Conservation (phyloP, 53 echinoderm and acorn worm species). For the Holothuria scabra region DNA sequence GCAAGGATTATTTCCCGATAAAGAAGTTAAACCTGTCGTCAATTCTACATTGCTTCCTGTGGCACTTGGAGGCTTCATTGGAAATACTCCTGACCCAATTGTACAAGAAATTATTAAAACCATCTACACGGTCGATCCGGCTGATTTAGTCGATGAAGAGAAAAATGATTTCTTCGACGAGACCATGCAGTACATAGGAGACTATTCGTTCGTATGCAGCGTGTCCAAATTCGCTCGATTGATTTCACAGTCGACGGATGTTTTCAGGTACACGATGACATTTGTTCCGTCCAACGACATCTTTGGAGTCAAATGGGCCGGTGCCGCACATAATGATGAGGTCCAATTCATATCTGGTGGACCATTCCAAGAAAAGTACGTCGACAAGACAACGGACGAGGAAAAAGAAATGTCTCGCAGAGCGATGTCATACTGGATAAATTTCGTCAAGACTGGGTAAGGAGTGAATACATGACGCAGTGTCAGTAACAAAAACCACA, state of each 20-base stretch:
- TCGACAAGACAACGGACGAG: slow-evolving; percentile 36
- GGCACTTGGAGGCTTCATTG: background rate
- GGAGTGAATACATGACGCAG: background rate
- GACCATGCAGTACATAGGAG: background rate
- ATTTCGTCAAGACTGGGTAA: slow-evolving; percentile 81
- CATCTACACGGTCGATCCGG: slow-evolving; percentile 1
- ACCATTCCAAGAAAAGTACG: background rate
- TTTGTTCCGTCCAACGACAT: slow-evolving; percentile 17
- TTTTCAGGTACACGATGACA: too few relatives aligned
- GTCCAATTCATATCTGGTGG: background rate
- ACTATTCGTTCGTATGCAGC: background rate
- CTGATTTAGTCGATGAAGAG: background rate
- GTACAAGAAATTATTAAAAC: slow-evolving; percentile 8
- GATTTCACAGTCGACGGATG: too few relatives aligned
- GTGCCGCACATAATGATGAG: slow-evolving; percentile 13
- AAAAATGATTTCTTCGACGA: slow-evolving; percentile 8
- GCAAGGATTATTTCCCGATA: slow-evolving; percentile 36
- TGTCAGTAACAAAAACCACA: too few relatives aligned
- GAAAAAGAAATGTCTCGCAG: too few relatives aligned
- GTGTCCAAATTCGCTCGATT: slow-evolving; percentile 2
- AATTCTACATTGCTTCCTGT: background rate
- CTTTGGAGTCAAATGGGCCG: slow-evolving; percentile 26
- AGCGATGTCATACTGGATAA: too few relatives aligned
- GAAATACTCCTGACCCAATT: background rate
- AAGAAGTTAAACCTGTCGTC: slow-evolving; percentile 29